Conservation (phyloP, 2,797 vertebrate genomes). For the Enteromius afrohamiltoni region DNA sequence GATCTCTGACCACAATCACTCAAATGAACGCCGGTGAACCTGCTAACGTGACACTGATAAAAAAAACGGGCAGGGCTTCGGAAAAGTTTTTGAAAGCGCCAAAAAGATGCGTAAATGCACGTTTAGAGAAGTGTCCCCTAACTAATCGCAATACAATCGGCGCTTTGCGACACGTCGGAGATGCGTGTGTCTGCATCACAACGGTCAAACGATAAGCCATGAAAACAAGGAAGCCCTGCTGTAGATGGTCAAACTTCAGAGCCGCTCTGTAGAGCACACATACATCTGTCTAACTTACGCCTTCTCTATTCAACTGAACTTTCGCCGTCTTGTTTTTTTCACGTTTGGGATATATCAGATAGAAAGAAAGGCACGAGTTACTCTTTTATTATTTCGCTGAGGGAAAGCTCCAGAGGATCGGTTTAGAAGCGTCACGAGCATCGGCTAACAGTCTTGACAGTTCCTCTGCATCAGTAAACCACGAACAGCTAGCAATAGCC, state of each 20-base stretch:
- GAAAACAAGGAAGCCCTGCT: conserved; percentile 18
- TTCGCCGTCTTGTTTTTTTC: too few relatives aligned
- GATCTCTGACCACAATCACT: conserved; percentile 24
- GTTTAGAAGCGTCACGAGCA: conserved; percentile 21
- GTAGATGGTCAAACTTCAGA: conserved; percentile 26
- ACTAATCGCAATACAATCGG: background rate
- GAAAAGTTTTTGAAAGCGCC: background rate
- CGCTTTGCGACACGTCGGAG: background rate
- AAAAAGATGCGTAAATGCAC: background rate
- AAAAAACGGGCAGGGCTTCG: background rate
- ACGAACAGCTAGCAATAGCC: background rate
- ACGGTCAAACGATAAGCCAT: background rate
- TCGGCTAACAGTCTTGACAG: conserved; percentile 40
- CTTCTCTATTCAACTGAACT: background rate
- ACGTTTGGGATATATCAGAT: background rate
- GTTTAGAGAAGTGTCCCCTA: conserved; percentile 7
- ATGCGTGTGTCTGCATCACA: conserved; percentile 3
- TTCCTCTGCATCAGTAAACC: background rate
- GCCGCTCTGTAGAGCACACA: background rate
- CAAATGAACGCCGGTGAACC: background rate
- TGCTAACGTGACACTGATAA: background rate
- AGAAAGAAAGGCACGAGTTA: background rate
- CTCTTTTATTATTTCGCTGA: background rate
- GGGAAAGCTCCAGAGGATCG: conserved; percentile 38
- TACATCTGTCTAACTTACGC: background rate